phyloP scores from a whole-genome alignment of 1,140 invertebrate species.

The Drosophila simulans region DNA sequence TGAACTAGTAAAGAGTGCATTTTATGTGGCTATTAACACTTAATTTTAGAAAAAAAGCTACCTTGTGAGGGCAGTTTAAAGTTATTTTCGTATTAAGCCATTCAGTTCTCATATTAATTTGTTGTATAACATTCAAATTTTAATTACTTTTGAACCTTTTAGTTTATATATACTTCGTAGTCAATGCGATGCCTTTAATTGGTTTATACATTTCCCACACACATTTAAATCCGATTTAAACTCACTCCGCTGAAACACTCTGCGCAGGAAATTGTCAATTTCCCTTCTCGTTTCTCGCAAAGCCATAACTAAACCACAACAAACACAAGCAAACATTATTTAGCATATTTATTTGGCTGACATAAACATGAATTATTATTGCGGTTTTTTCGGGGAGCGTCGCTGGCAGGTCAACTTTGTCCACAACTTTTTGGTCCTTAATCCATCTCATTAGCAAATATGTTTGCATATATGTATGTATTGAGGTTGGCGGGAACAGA shows the following conservation, averaged over 20 bases:
- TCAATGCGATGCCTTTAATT: slow-evolving; percentile 25
- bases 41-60: not conserved
- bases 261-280: slow-evolving; percentile 41
- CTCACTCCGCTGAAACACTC: not conserved
- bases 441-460: slow-evolving; percentile 67
- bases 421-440: slow-evolving; percentile 47
- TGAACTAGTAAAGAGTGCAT: not conserved
- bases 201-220: slow-evolving; percentile 25
- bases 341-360: slow-evolving; percentile 53
- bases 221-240: slow-evolving; percentile 42
- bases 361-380: slow-evolving; percentile 54
- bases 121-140: too few species aligned
- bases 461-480: slow-evolving; percentile 1
- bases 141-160: not conserved
- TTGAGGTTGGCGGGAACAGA: not conserved
- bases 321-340: slow-evolving; percentile 45
- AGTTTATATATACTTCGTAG: not conserved
- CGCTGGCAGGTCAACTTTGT: slow-evolving; percentile 23
- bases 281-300: slow-evolving; percentile 35
- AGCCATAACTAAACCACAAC: slow-evolving; percentile 40
- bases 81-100: too few species aligned
- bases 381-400: not conserved
- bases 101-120: too few species aligned
- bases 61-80: not conserved
- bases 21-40: not conserved